These are phyloP conservation scores for Vidua chalybeata DNA, from an alignment of 2,113 vertebrate species.

Conservation along the genomic window DNA sequence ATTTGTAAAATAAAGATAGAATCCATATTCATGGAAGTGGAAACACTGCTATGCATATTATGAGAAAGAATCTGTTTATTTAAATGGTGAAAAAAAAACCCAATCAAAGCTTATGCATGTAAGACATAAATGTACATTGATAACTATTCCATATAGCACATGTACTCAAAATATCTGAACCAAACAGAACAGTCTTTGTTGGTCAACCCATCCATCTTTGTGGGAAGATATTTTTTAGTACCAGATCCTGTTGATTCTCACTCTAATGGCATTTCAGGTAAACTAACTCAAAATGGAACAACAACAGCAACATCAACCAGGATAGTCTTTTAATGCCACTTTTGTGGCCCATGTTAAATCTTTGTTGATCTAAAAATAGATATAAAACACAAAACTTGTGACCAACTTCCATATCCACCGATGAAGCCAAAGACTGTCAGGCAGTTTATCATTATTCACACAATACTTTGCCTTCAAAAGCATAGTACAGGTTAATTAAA, in stretches of 20 bases:
- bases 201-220: background rate
- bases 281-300: background rate
- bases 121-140: background rate
- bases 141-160: background rate
- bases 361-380: background rate
- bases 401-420: background rate
- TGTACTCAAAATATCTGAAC: background rate
- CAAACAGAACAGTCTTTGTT: background rate
- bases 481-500: background rate
- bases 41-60: background rate
- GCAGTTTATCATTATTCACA: background rate
- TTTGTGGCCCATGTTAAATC: background rate
- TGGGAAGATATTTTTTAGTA: background rate
- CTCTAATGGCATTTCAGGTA: background rate
- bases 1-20: constrained; percentile 55
- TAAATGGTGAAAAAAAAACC: background rate
- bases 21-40: background rate
- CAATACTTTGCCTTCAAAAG: background rate
- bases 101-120: background rate
- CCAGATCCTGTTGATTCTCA: background rate
- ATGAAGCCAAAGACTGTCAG: background rate
- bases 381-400: background rate
- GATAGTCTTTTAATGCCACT: background rate
- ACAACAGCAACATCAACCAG: background rate
- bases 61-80: background rate